Evolutionary conservation across 2,888 invertebrate species (phyloP), one percentile per base, ranked within the genome.

Genomic region (Sycophila texana): DNA sequence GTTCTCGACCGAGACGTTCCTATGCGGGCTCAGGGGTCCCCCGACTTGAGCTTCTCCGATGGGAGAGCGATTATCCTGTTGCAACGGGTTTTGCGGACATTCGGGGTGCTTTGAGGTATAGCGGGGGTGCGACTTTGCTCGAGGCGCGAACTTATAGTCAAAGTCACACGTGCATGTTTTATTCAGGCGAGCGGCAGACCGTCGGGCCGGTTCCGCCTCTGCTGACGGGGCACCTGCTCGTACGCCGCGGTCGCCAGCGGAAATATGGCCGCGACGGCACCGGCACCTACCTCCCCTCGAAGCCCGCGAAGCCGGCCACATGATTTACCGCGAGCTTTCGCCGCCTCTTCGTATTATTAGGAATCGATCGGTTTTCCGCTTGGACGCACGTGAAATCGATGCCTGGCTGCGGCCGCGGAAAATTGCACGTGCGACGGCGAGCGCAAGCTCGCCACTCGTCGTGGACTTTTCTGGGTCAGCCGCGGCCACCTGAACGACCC

Each of bases 401-500:
- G 39, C n/a, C 20, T 49, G n/a, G 39, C 39, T 22, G 20, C 58
- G 13, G 7, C 12, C 26, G 60, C 4, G n/a, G 20, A 39, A 74
- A 74, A 74, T 58, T 58, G 67, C 47, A 61, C 72, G 68, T 53
- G 57, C 30, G n/a, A 39, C 30, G 30, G 61, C 30, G 39, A 30
- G 7, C 39, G 39, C 39, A 39, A 30, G 13, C 20, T 14, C 30
- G 7, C 14, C n/a, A 26, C 26, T 13, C 16, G 5, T 16, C 16
- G 22, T 20, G 67, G 74, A 63, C 58, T 74, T 74, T 74, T 74
- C 67, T 74, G 67, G 74, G 74, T 74, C 74, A 74, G 58, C n/a
- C n/a, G 1, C 63, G n/a, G 57, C 10, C 63, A 18, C n/a, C n/a
- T n/a, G 26, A 47, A 30, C 39, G 39, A 39, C 26, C n/a, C 30